Evolutionary conservation across 2,113 vertebrate species (phyloP), one percentile per base, ranked within the genome.

Genomic region (Etia nguti): DNA sequence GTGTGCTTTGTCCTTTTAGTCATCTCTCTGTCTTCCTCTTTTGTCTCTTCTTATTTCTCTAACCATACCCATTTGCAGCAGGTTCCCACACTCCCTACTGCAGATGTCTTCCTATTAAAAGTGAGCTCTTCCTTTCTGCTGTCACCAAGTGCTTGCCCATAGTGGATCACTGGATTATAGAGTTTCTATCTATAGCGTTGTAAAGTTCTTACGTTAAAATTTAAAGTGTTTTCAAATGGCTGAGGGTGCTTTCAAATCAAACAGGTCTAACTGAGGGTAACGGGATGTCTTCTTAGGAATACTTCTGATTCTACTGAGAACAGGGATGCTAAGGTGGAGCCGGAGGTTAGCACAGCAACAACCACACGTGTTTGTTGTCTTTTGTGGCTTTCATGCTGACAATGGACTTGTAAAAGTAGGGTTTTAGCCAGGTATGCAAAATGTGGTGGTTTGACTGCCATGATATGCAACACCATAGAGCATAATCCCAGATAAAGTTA

Each of bases 221-320:
- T 0, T 2, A 29, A 31, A 46, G 41, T 48, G 13, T 0, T n/a
- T 73, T 73, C 41, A 73, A 26, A 46, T 48, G 41, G 2, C 24
- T 75, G 24, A 3, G 10, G 18, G 54, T 22, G 54, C 41, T 48
- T 77, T 77, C 15, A 26, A 50, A 50, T 48, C 46, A 2, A 31
- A 50, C 16, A 77, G 43, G 10, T 77, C 26, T 5, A 20, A 18
- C 16, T n/a, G 43, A 31, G 24, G 24, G 6, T 50, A 50, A 31
- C 16, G 8, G 13, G 6, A 10, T 12, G 2, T 75, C 26, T 48
- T 75, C 2, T 18, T 12, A 73, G 68, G 16, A 73, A 26, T 73
- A 46, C 11, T 1, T 48, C 24, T 48, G 15, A 48, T 48, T 73
- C 8, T 75, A 18, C 4, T 18, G 36, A 48, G 41, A 29, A 2